Evolutionary conservation across 2,888 invertebrate genomes (phyloP), one percentile per base, ranked within the genome.

Genomic region (Netelia melanura): DNA sequence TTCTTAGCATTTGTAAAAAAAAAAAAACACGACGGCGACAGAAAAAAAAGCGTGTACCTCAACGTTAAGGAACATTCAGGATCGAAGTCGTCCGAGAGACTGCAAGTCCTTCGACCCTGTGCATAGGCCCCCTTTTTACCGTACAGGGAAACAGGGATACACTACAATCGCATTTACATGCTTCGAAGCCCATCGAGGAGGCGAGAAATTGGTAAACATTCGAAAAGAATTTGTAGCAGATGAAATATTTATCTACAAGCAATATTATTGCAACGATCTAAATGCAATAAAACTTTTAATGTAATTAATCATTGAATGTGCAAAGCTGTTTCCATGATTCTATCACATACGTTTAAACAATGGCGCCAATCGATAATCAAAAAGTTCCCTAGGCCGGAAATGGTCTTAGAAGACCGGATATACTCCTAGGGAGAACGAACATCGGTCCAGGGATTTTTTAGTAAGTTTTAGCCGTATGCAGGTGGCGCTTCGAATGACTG

Each of bases 21-120:
- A 23, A 21, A 17, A 52, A 25, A 23, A n/a, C 52, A 64, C 61
- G 14, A n/a, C 48, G 11, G 9, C 3, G 58, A 65, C 6, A 38
- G 38, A n/a, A 6, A 56, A 56, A 43, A 64, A 52, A 48, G 3
- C 21, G n/a, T 17, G 11, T 11, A 25, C 48, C 3, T 14, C 17
- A 10, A 38, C 9, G 58, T 10, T 14, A 14, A 43, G 71, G 6
- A 30, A 71, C 64, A 38, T 25, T 77, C n/a, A 43, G 58, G 11
- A 21, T 48, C 64, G 23, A 65, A 72, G 56, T 17, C 70, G 54
- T 43, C 23, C 54, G 17, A 3, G 21, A 44, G 68, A 82, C 70
- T 62, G 70, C 61, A 77, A 79, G 71, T 82, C 77, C 77, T 65
- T 77, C 82, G 77, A 82, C 58, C 71, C 64, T 70, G 77, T 48